Base-by-base conservation (phyloP, 2,888 invertebrate genomes). In the Dynastes maya region DNA sequence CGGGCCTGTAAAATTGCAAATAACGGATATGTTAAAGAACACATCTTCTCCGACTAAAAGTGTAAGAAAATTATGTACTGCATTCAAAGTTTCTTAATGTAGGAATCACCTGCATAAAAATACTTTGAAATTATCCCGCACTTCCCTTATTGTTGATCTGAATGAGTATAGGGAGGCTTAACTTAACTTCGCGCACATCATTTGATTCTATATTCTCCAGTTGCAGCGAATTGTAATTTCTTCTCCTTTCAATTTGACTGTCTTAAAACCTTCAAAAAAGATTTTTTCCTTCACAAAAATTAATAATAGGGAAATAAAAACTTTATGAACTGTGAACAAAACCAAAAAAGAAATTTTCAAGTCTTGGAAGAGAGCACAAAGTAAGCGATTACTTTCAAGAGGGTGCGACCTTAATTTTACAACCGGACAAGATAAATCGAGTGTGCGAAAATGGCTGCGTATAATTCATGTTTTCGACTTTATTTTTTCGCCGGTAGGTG, bases 281-380 rank as follows among this genome's bases (percentile, higher is more conserved):
- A 51, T 29, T n/a, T 6, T 49, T 45, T 40, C 22, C 22, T 67
- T 40, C 40, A 13, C 49, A 1, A 11, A 49, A 68, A 68, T 68
- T 68, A 68, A 68, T 68, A 68, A 68, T 68, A 40, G 51, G 49
- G 29, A 68, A 49, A n/a, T 68, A 68, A 68, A 68, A 68, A 51
- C 51, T 49, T 51, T 68, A 68, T 51, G 68, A 40, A 68, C 51
- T 27, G 68, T 68, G 27, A 68, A 27, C 51, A 51, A 49, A 45
- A 49, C 51, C 68, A 53, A 68, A 13, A 63, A 63, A 32, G 63
- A 63, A 29, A 63, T 63, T 32, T 63, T 32, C 27, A 27, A 32
- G 29, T 32, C 63, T 27, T 63, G 32, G 27, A 29, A 63, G 29
- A 29, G 32, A 63, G 27, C 45, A 51, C 68, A 51, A 51, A 68